Percentiles rank a stretch among this genome's conserved stretches.
Conservation (phyloP, 2,113 vertebrate species). For the Petroica traversi region DNA sequence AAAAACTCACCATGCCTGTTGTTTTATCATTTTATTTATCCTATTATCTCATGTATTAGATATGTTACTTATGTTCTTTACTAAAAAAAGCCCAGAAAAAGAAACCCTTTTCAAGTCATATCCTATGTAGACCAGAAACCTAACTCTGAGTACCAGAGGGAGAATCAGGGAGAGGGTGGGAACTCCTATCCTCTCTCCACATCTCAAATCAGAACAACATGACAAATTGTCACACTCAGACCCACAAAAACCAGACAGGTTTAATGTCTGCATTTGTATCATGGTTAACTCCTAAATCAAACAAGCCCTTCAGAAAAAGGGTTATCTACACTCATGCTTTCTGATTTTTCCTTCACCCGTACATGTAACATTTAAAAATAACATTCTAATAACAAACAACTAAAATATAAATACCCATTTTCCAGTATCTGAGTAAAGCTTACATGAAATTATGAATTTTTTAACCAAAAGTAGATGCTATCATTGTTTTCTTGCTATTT, state of each 20-base stretch:
- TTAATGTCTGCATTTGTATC: neutral
- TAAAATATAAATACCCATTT: neutral
- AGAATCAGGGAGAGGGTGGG: neutral
- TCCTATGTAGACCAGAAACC: neutral
- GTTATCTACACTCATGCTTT: neutral
- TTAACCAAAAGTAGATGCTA: neutral
- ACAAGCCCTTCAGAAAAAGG: neutral
- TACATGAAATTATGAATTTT: neutral
- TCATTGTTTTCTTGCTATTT: neutral
- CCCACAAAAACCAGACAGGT: neutral
- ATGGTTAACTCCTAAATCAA: neutral
- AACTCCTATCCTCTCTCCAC: neutral
- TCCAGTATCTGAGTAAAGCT: neutral
- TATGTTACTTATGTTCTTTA: neutral
- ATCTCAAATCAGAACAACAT: neutral
- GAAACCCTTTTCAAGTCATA: neutral
- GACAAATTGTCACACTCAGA: neutral
- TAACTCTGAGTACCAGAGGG: neutral
- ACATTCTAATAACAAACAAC: neutral
- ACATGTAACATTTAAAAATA: neutral
- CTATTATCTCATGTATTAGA: neutral
- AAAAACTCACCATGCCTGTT: neutral
- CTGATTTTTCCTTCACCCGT: neutral
- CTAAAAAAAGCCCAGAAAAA: neutral
- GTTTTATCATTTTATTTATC: neutral